Conservation (phyloP, 1,140 invertebrate species). For the Lasioglossum baleicum region DNA sequence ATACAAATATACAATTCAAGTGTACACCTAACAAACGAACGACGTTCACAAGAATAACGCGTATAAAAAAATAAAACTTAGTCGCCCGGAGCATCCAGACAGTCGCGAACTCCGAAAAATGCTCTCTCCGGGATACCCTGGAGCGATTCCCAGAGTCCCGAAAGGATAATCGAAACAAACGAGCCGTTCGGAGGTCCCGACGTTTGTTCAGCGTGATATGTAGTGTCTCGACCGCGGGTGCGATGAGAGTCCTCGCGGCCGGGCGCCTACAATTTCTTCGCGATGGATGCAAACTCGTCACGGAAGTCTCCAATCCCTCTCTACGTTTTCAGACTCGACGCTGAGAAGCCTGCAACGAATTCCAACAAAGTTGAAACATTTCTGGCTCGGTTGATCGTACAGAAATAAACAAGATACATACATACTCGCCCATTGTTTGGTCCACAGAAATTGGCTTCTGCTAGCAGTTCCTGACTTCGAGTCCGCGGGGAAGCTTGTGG, state of each 20-base stretch:
- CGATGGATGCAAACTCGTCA: too few relatives aligned
- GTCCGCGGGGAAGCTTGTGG: slow-evolving; percentile 71
- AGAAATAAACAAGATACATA: background rate
- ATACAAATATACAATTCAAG: slow-evolving; percentile 10
- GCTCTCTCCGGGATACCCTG: background rate
- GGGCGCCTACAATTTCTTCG: too few relatives aligned
- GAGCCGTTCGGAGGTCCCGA: background rate
- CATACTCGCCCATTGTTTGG: slow-evolving; percentile 31
- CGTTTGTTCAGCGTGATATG: slow-evolving; percentile 17
- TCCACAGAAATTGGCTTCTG: slow-evolving; percentile 35
- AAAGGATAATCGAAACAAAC: background rate
- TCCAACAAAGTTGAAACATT: too few relatives aligned
- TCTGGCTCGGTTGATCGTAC: too few relatives aligned
- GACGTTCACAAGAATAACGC: background rate
- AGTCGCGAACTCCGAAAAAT: background rate
- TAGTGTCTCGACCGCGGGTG: background rate
- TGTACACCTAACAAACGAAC: slow-evolving; percentile 1
- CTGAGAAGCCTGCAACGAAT: too few relatives aligned
- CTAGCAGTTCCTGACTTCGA: slow-evolving; percentile 71
- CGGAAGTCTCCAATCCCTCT: too few relatives aligned
- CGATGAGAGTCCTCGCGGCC: too few relatives aligned
- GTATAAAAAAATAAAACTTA: background rate
- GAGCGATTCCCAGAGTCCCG: too few relatives aligned
- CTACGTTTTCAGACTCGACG: too few relatives aligned
- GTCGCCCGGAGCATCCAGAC: too few relatives aligned